These are phyloP conservation scores for Conger conger DNA, from an alignment of 2,113 vertebrate species.

Conservation along the genomic window DNA sequence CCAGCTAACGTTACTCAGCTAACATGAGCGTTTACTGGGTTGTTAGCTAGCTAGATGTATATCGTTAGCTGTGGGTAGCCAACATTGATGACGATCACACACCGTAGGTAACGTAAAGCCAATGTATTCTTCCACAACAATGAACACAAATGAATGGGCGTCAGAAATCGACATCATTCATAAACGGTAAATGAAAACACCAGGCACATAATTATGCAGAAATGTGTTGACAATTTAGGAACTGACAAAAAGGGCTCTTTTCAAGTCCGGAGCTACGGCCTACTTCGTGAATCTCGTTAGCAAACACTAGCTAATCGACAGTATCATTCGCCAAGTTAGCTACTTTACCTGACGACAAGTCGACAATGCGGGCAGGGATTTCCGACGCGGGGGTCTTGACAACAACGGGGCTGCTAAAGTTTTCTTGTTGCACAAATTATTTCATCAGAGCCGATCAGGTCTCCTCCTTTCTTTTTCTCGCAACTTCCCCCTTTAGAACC, in stretches of 20 bases:
- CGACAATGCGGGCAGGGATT: conserved; percentile 39
- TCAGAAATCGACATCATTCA: not conserved
- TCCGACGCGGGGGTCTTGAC: conserved; percentile 36
- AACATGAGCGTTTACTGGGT: not conserved
- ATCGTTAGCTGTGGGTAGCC: not conserved
- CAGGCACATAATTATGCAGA: not conserved
- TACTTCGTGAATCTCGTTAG: conserved; percentile 22
- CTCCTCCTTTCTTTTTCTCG: conserved; percentile 72
- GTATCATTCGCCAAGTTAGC: conserved; percentile 19
- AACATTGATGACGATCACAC: not conserved
- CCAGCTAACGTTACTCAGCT: not conserved
- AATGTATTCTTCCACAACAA: not conserved
- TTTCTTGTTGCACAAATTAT: conserved; percentile 46
- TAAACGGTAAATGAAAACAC: not conserved
- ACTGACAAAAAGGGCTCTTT: conserved; percentile 16
- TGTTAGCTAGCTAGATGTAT: not conserved
- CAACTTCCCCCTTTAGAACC: conserved; percentile 75
- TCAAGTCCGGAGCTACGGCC: conserved; percentile 33
- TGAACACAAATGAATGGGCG: not conserved
- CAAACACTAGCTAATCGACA: conserved; percentile 40
- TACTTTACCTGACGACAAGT: conserved; percentile 57
- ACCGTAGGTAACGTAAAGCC: not conserved
- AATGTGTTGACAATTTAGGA: not conserved
- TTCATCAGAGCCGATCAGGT: conserved; percentile 67
- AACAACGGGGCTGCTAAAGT: conserved; percentile 28